Conservation (phyloP, 2,888 invertebrate species). For the Meganola albula region DNA sequence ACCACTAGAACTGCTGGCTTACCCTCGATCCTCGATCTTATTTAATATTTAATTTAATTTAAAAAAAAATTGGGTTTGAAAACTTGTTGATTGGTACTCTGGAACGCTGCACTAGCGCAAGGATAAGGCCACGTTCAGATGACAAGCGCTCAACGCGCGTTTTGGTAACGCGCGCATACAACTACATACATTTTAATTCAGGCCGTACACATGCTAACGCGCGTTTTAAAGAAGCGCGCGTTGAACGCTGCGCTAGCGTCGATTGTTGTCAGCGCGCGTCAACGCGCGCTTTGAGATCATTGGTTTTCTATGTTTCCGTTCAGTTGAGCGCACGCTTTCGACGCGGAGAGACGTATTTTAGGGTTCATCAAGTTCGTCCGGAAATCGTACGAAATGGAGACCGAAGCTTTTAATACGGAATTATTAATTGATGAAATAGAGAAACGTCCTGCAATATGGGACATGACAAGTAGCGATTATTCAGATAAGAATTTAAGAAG, state of each 20-base stretch:
- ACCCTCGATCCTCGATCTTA: no score
- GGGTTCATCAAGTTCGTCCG: conserved; percentile 12
- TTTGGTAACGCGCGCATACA: conserved; percentile 21
- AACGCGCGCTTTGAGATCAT: conserved; percentile 11
- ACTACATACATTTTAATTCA: conserved; percentile 24
- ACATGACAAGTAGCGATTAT: conserved; percentile 22
- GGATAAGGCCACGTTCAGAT: conserved; percentile 6
- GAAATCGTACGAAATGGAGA: conserved; percentile 13
- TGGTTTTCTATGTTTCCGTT: conserved; percentile 5
- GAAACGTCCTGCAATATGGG: conserved; percentile 19
- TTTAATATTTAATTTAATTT: no score
- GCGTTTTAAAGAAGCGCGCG: conserved; percentile 20
- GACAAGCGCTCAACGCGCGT: conserved; percentile 16
- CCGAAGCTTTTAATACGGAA: conserved; percentile 17
- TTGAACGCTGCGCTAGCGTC: conserved; percentile 24
- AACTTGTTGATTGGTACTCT: no score
- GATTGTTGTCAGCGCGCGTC: conserved; percentile 18
- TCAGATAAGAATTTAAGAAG: conserved; percentile 15
- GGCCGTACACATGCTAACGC: conserved; percentile 23
- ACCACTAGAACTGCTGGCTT: no score
- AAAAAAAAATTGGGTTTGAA: no score
- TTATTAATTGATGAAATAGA: conserved; percentile 17
- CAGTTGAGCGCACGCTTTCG: conserved; percentile 11
- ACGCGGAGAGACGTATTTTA: conserved; percentile 12
- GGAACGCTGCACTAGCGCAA: no score